Base-by-base conservation (phyloP, 2,888 invertebrate species). In the Coleophora deauratella region DNA sequence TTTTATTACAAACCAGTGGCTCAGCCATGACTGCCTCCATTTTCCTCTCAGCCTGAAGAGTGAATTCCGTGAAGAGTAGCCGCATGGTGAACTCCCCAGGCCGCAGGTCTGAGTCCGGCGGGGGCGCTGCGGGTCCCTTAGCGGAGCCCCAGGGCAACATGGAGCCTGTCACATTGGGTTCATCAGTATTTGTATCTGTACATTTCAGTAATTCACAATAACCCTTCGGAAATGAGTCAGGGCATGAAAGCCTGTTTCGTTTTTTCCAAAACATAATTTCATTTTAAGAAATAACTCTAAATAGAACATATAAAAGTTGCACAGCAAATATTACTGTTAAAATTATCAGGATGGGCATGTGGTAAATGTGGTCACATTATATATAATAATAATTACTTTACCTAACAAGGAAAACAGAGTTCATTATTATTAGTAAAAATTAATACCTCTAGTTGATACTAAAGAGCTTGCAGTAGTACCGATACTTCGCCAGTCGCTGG, bases 41-140 rank as follows among this genome's bases (percentile, higher is more conserved):
- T 81, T 99, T 99, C 68, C 94, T 93, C 64, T 98, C 98, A 1
- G 97, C 97, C 61, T 97, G 93, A 1, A 93, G 87, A 1, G 98
- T 97, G 65, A 99, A 98, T 76, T 99, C 98, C 1, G 96, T 91
- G 68, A 99, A 98, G 1, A 99, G 88, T 35, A 96, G 93, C 45
- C 97, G 89, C 92, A 99, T 97, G 1, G 99, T 97, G 79, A 94
- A 98, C 78, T 99, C 98, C 9, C 99, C 99, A 0, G 97, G 96
- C 44, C 95, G 88, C 11, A 93, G 79, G 58, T 92, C 90, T 57
- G 89, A 87, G 62, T 93, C 91, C 9, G 75, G 68, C 15, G 84
- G 77, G 32, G 88, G 69, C 44, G 87, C 78, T 27, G 82, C 67
- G n/a, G 89, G 79, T 49, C 93, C 93, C 64, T 93, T 93, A 59